These are phyloP conservation scores for Megaleporinus macrocephalus DNA, from an alignment of 2,113 vertebrate genomes.

Conservation along the genomic window DNA sequence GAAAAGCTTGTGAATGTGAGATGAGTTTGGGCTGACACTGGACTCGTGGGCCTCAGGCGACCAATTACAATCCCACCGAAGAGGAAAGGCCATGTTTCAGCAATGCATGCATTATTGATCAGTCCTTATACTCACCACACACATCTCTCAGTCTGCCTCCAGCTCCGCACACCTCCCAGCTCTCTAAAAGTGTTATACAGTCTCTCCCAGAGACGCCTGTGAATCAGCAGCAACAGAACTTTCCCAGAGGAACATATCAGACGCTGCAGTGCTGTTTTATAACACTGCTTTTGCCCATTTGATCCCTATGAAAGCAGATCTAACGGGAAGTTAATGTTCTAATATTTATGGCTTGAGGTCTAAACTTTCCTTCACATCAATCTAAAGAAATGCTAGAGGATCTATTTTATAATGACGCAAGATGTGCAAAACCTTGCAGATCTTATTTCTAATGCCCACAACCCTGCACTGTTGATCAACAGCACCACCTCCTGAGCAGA, in stretches of 20 bases:
- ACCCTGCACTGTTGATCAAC: conserved; percentile 8
- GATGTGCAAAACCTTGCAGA: conserved; percentile 3
- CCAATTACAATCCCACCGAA: conserved; percentile 67
- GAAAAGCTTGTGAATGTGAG: conserved; percentile 32
- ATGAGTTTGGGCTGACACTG: conserved; percentile 34
- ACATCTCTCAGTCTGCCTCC: conserved; percentile 34
- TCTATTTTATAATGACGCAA: not conserved
- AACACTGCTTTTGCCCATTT: not conserved
- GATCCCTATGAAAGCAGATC: not conserved
- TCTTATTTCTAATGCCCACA: not conserved
- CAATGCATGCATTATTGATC: conserved; percentile 52
- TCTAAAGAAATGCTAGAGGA: not conserved
- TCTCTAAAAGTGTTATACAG: conserved; percentile 10
- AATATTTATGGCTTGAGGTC: not conserved
- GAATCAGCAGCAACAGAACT: conserved; percentile 20
- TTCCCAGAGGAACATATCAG: not conserved
- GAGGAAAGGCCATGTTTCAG: conserved; percentile 55
- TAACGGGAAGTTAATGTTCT: not conserved
- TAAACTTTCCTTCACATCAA: not conserved
- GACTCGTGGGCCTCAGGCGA: conserved; percentile 46
- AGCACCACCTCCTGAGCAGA: conserved; percentile 25
- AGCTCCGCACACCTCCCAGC: conserved; percentile 11
- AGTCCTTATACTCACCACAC: conserved; percentile 36
- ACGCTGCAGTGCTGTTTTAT: not conserved
- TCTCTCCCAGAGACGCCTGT: conserved; percentile 28